A percentile compares a stretch with the other conserved stretches of the same genome.
These are phyloP conservation scores for Neocrepidodera transversa DNA, from an alignment of 2,888 invertebrate species.

Conservation along the genomic window DNA sequence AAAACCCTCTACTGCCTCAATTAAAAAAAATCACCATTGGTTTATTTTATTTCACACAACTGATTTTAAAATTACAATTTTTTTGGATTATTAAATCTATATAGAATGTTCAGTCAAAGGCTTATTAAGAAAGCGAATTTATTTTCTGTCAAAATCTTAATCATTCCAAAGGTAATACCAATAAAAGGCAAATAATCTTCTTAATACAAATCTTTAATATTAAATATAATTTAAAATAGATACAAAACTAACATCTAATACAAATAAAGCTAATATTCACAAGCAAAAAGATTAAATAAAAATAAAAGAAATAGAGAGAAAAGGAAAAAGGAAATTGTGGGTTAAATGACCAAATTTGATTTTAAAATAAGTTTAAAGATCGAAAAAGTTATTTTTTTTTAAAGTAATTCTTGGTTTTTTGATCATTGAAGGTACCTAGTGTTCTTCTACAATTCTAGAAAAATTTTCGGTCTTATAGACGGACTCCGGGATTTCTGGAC, in stretches of 20 bases:
- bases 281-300: constrained; percentile 34
- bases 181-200: no score
- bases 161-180: no score
- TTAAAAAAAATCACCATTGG: no score
- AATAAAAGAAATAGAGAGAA: no score
- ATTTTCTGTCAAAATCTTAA: no score
- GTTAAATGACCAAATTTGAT: constrained; percentile 17
- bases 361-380: not conserved
- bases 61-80: no score
- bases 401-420: not conserved
- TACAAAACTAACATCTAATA: constrained; percentile 43
- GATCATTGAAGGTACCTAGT: constrained; percentile 30
- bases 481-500: constrained; percentile 85
- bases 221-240: constrained; percentile 56
- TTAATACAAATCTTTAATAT: constrained; percentile 49
- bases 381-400: no score
- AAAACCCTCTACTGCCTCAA: no score
- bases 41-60: no score
- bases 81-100: no score
- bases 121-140: no score
- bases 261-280: constrained; percentile 48
- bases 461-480: constrained; percentile 64
- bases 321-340: constrained; percentile 12
- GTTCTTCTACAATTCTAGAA: constrained; percentile 20
- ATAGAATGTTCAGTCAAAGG: no score